Base-by-base conservation (phyloP, 2,113 vertebrate genomes). In the Takifugu bimaculatus region DNA sequence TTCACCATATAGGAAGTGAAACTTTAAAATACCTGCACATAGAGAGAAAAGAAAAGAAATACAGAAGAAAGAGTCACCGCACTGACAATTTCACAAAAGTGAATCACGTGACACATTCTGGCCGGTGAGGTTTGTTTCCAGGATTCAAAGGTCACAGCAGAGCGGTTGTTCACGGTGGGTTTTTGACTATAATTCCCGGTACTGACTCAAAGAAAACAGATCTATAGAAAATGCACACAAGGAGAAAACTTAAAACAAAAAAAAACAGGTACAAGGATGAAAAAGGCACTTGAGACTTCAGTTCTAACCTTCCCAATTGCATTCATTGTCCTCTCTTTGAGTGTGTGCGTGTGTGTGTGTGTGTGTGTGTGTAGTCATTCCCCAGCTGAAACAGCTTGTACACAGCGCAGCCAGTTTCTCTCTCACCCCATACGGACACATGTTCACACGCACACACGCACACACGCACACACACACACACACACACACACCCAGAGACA, bases 251-350 rank as follows among this genome's bases (percentile, higher is more conserved):
- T 66, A 61, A 77, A 77, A 60, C 79, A 70, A 81, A 79, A 72
- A 29, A 53, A 26, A 69, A 50, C 76, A 54, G 13, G 80, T 60
- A 76, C 57, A 28, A 50, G 47, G 67, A 64, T 65, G 50, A 32
- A 58, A 64, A 76, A 71, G 72, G 79, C 84, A 78, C 70, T 74
- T 63, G 66, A 63, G 67, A 75, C 56, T 63, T 20, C 67, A 78
- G 74, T 66, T 57, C 79, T 85, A 87, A 84, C 84, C 86, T 90
- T 88, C 86, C 87, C 84, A 75, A 4, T 73, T 75, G 85, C 84
- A 66, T 74, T 81, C 25, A 63, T 48, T 79, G 65, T 53, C 3
- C 44, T 63, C 44, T 54, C 15, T 50, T 29, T 54, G 52, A 54
- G 15, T 50, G 56, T 54, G 47, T 55, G 25, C 45, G 43, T 63